Percentiles rank a stretch among this genome's conserved stretches.
These are phyloP conservation scores for Carlito syrichta DNA, from an alignment of 2,113 vertebrate genomes.

Conservation along the genomic window DNA sequence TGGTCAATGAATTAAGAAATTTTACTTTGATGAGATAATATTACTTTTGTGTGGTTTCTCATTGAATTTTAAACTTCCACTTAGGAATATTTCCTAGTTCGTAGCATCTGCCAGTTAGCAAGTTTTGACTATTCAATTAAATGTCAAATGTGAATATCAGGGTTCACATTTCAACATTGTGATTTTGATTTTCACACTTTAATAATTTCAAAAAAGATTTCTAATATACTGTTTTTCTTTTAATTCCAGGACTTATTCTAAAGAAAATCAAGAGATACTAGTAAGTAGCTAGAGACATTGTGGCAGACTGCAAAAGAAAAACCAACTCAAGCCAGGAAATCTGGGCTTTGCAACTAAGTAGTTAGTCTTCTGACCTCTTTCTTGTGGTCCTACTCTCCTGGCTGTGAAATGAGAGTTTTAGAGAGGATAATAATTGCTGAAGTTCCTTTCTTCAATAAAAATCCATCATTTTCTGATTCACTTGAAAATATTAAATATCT, in stretches of 20 bases:
- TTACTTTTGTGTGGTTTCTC: background rate
- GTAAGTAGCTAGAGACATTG: background rate
- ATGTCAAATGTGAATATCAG: background rate
- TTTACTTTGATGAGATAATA: background rate
- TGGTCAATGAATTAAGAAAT: background rate
- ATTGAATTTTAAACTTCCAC: background rate
- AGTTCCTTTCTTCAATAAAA: background rate
- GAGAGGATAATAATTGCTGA: constrained; percentile 6
- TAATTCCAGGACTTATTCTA: background rate
- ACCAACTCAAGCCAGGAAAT: background rate
- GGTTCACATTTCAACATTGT: background rate
- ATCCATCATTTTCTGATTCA: background rate
- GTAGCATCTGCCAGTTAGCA: background rate
- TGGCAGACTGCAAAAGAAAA: background rate
- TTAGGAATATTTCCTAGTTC: background rate
- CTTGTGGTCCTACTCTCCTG: constrained; percentile 5
- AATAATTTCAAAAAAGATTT: background rate
- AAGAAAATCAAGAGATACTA: background rate
- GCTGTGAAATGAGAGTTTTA: constrained; percentile 24
- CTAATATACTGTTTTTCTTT: background rate
- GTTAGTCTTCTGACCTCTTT: constrained; percentile 15
- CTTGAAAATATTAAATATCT: constrained; percentile 23
- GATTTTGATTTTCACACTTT: background rate
- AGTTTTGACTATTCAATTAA: background rate
- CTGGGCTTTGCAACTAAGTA: background rate